Base-by-base conservation (phyloP, 1,140 invertebrate species). In the Anagrus nilaparvatae region DNA sequence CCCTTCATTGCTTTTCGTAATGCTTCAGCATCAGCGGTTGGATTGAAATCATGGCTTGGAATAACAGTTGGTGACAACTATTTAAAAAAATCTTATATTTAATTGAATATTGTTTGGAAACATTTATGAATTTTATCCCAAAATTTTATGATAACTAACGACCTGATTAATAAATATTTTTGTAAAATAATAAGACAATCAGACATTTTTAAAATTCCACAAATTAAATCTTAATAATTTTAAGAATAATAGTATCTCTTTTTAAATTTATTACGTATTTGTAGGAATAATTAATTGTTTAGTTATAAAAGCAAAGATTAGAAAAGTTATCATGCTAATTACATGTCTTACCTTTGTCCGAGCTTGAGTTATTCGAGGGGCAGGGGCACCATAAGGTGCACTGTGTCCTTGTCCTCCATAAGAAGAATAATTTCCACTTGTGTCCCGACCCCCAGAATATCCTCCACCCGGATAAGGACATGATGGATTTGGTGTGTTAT, bases 1-100 rank as follows among this genome's bases (percentile, higher is more conserved):
- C 80, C 86, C 67, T 88, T 84, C 82, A 93, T 91, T 9, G 89
- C 87, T 57, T 87, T 84, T 29, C 84, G 73, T 12, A 94, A 64
- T 6, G 73, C 72, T 64, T 84, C 79, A 1, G 88, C 87, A 74
- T 93, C 88, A 29, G 64, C 66, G 29, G 75, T 73, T 0, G 84
- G 64, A 63, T 87, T 73, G 52, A 87, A 85, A 14, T 66, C 60
- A 21, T 64, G 59, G 18, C 65, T 67, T 19, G 80, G 71, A 16
- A 67, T 50, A n/a, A 87, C 69, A 6, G 79, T 82, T 27, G 81
- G 79, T 12, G 71, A 74, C 16, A 70, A 60, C 75, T 78, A 47
- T 9, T 70, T 71, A 33, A 58, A 41, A 48, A 50, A 43, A 27
- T 28, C 21, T 2, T 38, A 44, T 31, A 21, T 44, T 33, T 21